Evolutionary conservation across 2,797 vertebrate genomes (phyloP), one percentile per base, ranked within the genome.

Genomic region (Brachyrhaphis roseni): DNA sequence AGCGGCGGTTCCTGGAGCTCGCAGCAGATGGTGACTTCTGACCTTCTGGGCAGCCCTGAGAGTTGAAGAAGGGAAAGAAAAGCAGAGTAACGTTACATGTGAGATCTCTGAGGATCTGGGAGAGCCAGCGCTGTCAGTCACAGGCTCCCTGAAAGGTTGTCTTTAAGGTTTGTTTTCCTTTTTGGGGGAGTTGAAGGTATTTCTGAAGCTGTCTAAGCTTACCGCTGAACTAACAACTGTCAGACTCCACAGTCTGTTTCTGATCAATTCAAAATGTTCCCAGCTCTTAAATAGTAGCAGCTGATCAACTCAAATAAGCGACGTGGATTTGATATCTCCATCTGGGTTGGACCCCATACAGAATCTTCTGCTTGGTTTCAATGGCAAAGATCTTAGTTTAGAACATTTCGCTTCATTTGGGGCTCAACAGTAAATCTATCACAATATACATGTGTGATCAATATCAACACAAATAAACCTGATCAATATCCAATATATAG

Each of bases 21-120:
- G 0, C 68, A 85, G 88, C 84, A 84, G 79, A 86, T 84, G 83
- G 86, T 79, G 86, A 87, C 82, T 66, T 78, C 43, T 59, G 80
- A 84, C 83, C 85, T 76, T 39, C 23, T 34, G n/a, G 74, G 72
- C 84, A 26, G 79, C 59, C 28, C 43, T 41, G 78, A 82, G 78
- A 53, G 31, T 78, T 49, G 72, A 70, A n/a, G 78, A 28, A 51
- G 46, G 62, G 77, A 79, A 82, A 84, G 82, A 82, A 73, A 77
- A 81, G 72, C 78, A 79, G 79, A 47, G 43, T 72, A 77, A 57
- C 39, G 46, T 80, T 79, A 64, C 68, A 53, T 20, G 23, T 4
- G 49, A 73, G 81, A 13, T 64, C 78, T 79, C 55, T n/a, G 74
- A 79, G 74, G 77, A 72, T 64, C 11, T 45, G 45, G 62, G 73